Conservation (phyloP, 2,888 invertebrate species). For the Harpalus rubripes region DNA sequence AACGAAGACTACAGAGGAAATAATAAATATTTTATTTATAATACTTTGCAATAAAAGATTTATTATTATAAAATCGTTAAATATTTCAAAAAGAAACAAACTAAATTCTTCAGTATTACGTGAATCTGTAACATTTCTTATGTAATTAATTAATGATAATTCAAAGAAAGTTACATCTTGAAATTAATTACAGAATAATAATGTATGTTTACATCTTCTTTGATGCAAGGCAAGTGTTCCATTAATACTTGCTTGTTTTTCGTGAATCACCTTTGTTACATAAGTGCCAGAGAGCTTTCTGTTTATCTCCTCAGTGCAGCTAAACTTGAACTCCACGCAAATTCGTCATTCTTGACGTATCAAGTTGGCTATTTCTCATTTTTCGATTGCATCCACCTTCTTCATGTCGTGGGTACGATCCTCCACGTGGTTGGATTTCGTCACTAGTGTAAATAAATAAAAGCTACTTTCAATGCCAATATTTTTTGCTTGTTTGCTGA, state of each 20-base stretch:
- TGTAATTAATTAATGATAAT: no score
- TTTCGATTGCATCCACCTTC: constrained; percentile 36
- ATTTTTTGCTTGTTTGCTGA: constrained; percentile 51
- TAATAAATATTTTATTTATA: no score
- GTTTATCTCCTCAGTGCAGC: neutral
- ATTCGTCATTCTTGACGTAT: constrained; percentile 35
- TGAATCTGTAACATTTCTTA: no score
- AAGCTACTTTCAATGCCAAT: constrained; percentile 44
- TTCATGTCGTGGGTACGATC: constrained; percentile 10
- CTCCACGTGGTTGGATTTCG: constrained; percentile 47
- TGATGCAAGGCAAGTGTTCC: neutral
- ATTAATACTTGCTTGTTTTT: constrained; percentile 13
- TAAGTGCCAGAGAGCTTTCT: neutral
- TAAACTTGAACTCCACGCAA: constrained; percentile 12
- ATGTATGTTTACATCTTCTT: neutral
- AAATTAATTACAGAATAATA: neutral
- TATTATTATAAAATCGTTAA: no score
- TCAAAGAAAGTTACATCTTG: neutral
- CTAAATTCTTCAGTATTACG: no score
- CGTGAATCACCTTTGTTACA: constrained; percentile 14
- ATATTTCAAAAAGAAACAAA: no score
- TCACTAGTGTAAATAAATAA: constrained; percentile 62
- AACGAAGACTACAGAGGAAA: no score
- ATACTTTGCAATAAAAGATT: no score
- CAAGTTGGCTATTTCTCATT: constrained; percentile 14